A percentile compares a stretch with the other conserved stretches of the same genome.
phyloP scores from a whole-genome alignment of 2,888 invertebrate genomes.

The Agrilus mali region DNA sequence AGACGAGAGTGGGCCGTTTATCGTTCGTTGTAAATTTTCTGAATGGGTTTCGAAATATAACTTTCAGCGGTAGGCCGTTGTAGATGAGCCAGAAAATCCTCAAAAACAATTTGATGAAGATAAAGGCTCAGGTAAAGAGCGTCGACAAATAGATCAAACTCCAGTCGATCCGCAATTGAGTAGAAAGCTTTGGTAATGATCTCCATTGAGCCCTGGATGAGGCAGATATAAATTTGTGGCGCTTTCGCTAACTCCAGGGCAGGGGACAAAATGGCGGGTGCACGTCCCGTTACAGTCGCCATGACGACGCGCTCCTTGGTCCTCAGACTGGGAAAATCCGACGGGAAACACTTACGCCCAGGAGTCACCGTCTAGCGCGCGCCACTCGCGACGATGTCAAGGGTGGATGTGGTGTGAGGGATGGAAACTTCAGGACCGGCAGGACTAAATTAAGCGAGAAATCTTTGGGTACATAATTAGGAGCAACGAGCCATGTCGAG shows the following conservation, averaged over 20 bases:
- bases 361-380: constrained; percentile 18
- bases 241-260: constrained; percentile 33
- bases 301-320: constrained; percentile 32
- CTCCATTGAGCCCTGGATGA: constrained; percentile 37
- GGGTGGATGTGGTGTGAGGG: constrained; percentile 20
- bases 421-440: constrained; percentile 27
- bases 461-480: constrained; percentile 38
- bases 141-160: constrained; percentile 38
- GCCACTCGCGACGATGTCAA: constrained; percentile 24
- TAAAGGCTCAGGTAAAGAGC: constrained; percentile 22
- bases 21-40: neutral
- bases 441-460: constrained; percentile 35
- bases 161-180: constrained; percentile 38
- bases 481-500: constrained; percentile 33
- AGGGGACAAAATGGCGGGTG: constrained; percentile 32
- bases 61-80: too few relatives aligned
- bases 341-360: constrained; percentile 18
- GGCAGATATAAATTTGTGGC: constrained; percentile 40
- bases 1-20: too few relatives aligned
- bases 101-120: constrained; percentile 18
- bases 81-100: constrained; percentile 9
- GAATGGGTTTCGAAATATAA: too few relatives aligned
- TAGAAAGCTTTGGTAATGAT: constrained; percentile 40
- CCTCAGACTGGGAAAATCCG: constrained; percentile 21
- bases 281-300: constrained; percentile 26